These are phyloP conservation scores for Chrysogorgia sp. DNA, from an alignment of 92 coral and sea anemone genomes.

Conservation along the genomic window DNA sequence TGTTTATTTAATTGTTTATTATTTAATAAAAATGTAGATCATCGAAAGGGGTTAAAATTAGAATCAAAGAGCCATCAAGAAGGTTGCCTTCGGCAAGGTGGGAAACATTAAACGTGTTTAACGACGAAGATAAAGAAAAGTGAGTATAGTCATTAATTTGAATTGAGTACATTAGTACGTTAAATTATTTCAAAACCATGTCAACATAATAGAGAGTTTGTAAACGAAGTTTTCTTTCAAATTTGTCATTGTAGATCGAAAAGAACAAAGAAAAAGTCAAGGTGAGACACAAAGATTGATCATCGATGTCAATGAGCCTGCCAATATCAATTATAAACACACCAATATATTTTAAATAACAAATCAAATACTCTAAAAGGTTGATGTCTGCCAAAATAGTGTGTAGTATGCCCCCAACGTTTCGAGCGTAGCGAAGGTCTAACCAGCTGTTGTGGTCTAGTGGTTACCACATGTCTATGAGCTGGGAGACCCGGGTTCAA, in stretches of 20 bases:
- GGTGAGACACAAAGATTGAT: not conserved
- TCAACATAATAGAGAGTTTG: no score
- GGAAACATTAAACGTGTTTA: slow-evolving; percentile 72
- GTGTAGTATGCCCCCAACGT: no score
- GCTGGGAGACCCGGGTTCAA: no score
- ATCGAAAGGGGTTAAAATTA: slow-evolving; percentile 34
- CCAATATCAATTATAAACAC: not conserved
- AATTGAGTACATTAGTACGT: not conserved
- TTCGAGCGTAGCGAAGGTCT: no score
- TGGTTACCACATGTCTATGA: no score
- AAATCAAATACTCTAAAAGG: no score
- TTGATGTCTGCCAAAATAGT: no score
- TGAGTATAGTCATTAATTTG: not conserved
- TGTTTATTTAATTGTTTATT: no score
- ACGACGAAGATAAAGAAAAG: slow-evolving; percentile 54
- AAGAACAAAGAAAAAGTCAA: slow-evolving; percentile 13
- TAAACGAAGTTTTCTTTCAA: no score
- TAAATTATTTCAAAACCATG: no score
- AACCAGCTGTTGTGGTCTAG: no score
- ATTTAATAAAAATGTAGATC: not conserved
- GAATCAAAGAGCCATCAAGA: slow-evolving; percentile 38
- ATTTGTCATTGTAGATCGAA: not conserved
- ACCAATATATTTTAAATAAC: no score
- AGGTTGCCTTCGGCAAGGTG: slow-evolving; percentile 76
- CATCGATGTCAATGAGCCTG: not conserved